A percentile compares a stretch with the other conserved stretches of the same genome.
Evolutionary conservation across 2,113 vertebrate species (phyloP).

Genomic region (Charina bottae): DNA sequence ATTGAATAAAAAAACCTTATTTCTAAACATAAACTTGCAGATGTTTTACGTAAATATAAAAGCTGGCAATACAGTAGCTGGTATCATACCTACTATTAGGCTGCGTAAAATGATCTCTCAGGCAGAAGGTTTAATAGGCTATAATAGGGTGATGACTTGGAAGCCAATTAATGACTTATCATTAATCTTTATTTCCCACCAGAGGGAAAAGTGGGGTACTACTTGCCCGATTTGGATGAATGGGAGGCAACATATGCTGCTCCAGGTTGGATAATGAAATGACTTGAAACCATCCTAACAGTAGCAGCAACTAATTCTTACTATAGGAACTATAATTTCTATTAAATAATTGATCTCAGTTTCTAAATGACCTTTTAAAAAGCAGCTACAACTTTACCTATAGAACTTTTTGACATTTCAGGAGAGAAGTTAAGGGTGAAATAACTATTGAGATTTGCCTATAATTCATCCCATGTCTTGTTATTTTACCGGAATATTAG

Average conservation of each 20-base stretch:
- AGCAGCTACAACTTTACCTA: background rate
- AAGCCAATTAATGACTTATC: background rate
- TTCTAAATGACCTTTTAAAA: background rate
- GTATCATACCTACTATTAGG: background rate
- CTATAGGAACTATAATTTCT: background rate
- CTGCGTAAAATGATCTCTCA: background rate
- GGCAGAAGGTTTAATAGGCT: background rate
- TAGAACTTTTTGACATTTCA: background rate
- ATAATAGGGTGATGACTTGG: background rate
- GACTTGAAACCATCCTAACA: background rate
- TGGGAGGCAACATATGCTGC: background rate
- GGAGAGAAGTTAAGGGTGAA: background rate
- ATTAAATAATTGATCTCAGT: background rate
- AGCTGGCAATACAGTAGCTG: background rate
- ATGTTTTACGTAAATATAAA: background rate
- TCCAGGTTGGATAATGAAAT: background rate
- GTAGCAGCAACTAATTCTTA: background rate
- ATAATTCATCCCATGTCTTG: constrained; percentile 18
- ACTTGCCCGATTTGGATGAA: background rate
- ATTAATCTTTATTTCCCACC: background rate
- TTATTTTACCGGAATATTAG: background rate
- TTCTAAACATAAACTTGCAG: background rate
- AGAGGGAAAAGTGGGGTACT: background rate
- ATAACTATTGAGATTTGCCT: background rate
- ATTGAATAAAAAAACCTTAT: background rate